Evolutionary conservation across 2,113 vertebrate genomes (phyloP).

Genomic region (Corydoras sp.): DNA sequence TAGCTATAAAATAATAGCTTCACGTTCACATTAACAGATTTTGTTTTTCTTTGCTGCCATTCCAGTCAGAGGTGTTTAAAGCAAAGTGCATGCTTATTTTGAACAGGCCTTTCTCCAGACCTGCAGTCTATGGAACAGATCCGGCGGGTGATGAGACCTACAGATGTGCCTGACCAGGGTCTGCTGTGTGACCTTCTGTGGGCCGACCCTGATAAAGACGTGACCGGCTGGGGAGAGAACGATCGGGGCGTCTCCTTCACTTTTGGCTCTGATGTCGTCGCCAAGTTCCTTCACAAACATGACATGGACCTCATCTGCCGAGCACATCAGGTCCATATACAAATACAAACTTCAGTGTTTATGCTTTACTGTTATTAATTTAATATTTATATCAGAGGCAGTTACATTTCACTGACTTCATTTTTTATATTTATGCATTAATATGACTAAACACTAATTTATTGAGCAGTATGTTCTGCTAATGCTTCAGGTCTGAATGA

Average conservation of each 20-base stretch:
- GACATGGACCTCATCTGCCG: constrained; percentile 96
- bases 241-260: constrained; percentile 94
- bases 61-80: too few relatives aligned
- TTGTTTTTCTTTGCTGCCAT: too few relatives aligned
- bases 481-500: too few relatives aligned
- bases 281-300: constrained; percentile 95
- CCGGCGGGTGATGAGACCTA: constrained; percentile 90
- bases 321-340: constrained; percentile 81
- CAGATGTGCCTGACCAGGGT: constrained; percentile 94
- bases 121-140: constrained; percentile 97
- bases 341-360: neutral
- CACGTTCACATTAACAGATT: too few relatives aligned
- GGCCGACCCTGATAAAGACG: constrained; percentile 95
- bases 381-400: too few relatives aligned
- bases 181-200: constrained; percentile 89
- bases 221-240: constrained; percentile 94
- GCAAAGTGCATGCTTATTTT: neutral
- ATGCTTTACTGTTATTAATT: too few relatives aligned
- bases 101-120: constrained; percentile 83
- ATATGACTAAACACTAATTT: too few relatives aligned
- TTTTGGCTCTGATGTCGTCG: constrained; percentile 90
- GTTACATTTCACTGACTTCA: too few relatives aligned
- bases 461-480: too few relatives aligned
- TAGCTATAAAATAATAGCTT: too few relatives aligned
- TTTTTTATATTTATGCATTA: too few relatives aligned